Evolutionary conservation across 2,113 vertebrate genomes (phyloP).

Genomic region (Chamaea fasciata): DNA sequence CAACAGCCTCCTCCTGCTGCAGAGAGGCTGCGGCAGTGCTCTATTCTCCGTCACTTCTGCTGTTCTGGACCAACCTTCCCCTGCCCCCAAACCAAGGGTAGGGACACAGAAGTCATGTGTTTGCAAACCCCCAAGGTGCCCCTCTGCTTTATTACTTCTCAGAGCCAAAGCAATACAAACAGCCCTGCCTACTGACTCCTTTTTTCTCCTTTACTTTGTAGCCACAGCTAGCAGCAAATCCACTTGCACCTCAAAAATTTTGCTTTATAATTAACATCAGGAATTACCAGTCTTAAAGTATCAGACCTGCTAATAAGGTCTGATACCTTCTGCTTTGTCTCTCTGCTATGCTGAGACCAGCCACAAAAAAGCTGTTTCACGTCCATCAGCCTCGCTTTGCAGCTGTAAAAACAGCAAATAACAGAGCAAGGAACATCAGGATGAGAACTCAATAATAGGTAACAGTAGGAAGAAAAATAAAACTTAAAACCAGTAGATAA

Average conservation of each 20-base stretch:
- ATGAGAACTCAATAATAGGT: background rate
- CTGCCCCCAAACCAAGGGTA: accelerated
- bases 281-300: background rate
- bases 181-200: background rate
- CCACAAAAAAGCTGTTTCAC: background rate
- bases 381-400: background rate
- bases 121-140: background rate
- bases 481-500: background rate
- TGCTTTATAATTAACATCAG: background rate
- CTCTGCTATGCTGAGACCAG: background rate
- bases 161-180: background rate
- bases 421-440: background rate
- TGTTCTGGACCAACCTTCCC: background rate
- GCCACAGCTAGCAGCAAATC: background rate
- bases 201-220: background rate
- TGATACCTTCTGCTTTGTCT: background rate
- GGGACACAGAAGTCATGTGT: accelerated
- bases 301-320: background rate
- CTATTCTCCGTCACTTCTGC: background rate
- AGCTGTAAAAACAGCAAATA: background rate
- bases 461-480: background rate
- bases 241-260: background rate
- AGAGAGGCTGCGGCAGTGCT: background rate
- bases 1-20: background rate
- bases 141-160: background rate